phyloP scores from a whole-genome alignment of 2,888 invertebrate genomes.

The Cinara cedri region DNA sequence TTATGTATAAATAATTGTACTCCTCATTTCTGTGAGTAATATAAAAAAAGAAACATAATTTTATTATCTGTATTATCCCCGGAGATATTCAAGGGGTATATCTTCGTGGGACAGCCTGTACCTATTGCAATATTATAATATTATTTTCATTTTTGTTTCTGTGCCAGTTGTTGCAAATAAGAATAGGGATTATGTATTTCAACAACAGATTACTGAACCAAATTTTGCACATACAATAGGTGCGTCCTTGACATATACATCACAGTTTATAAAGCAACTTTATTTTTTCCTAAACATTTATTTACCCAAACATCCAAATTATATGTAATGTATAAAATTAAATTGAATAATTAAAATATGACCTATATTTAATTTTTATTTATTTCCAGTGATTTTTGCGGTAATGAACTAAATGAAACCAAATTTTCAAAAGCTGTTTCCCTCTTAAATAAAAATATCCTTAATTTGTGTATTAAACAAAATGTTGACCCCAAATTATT shows the following conservation, averaged over 20 bases:
- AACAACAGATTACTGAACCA: conserved; percentile 66
- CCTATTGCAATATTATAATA: conserved; percentile 34
- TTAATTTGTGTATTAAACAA: conserved; percentile 80
- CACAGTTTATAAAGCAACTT: conserved; percentile 81
- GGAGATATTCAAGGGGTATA: too few species aligned
- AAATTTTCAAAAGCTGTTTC: conserved; percentile 78
- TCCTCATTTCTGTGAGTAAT: too few species aligned
- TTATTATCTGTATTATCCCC: too few species aligned
- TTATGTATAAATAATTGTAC: too few species aligned
- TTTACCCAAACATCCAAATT: conserved; percentile 76
- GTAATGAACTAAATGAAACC: conserved; percentile 72
- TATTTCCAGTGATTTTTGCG: conserved; percentile 77
- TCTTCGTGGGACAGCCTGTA: too few species aligned
- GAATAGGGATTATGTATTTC: conserved; percentile 66
- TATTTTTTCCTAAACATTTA: conserved; percentile 83
- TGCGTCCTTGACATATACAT: conserved; percentile 83
- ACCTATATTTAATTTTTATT: conserved; percentile 13
- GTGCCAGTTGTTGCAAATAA: conserved; percentile 66
- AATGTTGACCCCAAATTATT: conserved; percentile 69
- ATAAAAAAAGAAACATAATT: too few species aligned
- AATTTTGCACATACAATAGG: conserved; percentile 76
- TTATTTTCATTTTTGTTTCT: conserved; percentile 54
- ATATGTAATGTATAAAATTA: conserved; percentile 65
- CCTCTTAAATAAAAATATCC: conserved; percentile 78
- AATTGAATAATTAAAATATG: not conserved